Percentiles rank a stretch among this genome's conserved stretches.
These are phyloP conservation scores for Phenganax stokvisi DNA, from an alignment of 92 coral and sea anemone genomes.

Conservation along the genomic window DNA sequence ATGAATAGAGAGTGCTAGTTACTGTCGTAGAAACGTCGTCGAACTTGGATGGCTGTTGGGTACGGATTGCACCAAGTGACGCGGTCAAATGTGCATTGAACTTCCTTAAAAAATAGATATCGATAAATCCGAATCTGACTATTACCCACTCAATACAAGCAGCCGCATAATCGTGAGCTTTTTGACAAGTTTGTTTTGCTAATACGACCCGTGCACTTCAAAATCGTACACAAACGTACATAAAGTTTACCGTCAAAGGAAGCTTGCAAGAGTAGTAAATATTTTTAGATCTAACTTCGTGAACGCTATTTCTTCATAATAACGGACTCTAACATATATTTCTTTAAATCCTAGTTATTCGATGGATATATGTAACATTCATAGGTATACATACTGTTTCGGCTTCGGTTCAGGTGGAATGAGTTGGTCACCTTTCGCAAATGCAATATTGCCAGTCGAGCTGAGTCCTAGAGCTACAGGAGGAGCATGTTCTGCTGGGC, in stretches of 20 bases:
- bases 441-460: slow-evolving; percentile 75
- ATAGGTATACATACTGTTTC: slow-evolving; percentile 45
- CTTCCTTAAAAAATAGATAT: not conserved
- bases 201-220: too few relatives aligned
- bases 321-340: not conserved
- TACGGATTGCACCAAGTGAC: slow-evolving; percentile 22
- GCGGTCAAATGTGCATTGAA: slow-evolving; percentile 32
- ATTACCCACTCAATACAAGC: too few relatives aligned
- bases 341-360: not conserved
- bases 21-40: slow-evolving; percentile 33
- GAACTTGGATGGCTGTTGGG: slow-evolving; percentile 15
- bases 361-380: not conserved
- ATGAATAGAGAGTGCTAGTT: slow-evolving; percentile 29
- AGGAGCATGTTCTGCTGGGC: slow-evolving; percentile 90
- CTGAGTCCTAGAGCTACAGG: slow-evolving; percentile 79
- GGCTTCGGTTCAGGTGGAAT: slow-evolving; percentile 46
- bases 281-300: too few relatives aligned
- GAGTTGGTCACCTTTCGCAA: slow-evolving; percentile 75
- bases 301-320: too few relatives aligned
- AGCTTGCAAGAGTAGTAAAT: too few relatives aligned
- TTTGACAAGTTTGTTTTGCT: too few relatives aligned
- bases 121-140: too few relatives aligned
- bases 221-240: too few relatives aligned
- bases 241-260: too few relatives aligned
- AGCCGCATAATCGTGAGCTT: too few relatives aligned